Evolutionary conservation across 2,113 vertebrate species (phyloP), one percentile per base, ranked within the genome.

Genomic region (Pangasianodon hypophthalmus): DNA sequence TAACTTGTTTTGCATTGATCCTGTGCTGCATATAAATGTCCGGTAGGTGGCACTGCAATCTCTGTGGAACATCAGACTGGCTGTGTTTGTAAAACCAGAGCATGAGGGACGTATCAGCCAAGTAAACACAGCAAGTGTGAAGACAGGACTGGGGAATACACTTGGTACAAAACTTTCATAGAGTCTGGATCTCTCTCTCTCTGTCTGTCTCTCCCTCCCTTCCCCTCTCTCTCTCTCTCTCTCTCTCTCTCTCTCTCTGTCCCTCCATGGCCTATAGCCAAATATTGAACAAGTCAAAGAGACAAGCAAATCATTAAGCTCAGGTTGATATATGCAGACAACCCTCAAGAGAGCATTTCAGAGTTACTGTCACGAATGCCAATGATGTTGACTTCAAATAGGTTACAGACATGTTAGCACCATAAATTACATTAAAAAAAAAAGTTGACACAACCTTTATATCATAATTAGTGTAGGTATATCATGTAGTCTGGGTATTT

Each of bases 1-100:
- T 86, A 91, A 24, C 19, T n/a, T 52, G 4, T 50, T 77, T 56
- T 80, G 8, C 21, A 9, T 50, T 29, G 21, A 48, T 32, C 26
- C 32, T 85, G 89, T 88, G 58, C 92, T 94, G 80, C 41, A 0
- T 6, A 0, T 3, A 0, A 48, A 44, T 94, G 85, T 91, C 91
- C 93, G 93, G 8, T 92, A 98, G 97, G 96, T 97, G 91, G 96
- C 97, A 94, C 93, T 97, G 89, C 97, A 97, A 46, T 97, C 97
- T 89, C 96, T 98, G 48, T 98, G 97, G 96, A 98, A 97, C 91
- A 97, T 98, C 92, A 96, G 96, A 93, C 95, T 98, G 1, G 96
- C 96, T 0, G 96, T 97, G 93, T 95, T 98, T 84, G 97, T 97
- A 88, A 97, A 95, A 88, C 96, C 96, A 0, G 97, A 97, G 91